Evolutionary conservation across 2,888 invertebrate species (phyloP).

Genomic region (Tetheella fluctuosa): DNA sequence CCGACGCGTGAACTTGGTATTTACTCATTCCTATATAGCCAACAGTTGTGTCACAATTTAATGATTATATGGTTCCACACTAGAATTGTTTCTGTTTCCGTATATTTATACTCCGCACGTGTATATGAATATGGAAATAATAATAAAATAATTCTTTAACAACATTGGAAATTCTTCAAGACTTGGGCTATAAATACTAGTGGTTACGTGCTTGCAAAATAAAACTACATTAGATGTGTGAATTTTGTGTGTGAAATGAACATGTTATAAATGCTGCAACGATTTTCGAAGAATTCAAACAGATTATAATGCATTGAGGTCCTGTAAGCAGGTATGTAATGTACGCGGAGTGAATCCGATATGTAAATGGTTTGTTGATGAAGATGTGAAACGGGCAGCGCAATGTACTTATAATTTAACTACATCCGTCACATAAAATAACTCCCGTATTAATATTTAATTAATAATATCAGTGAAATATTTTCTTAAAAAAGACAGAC

Average conservation of each 20-base stretch:
- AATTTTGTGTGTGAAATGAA: neutral
- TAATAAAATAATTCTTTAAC: conserved; percentile 9
- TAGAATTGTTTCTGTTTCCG: neutral
- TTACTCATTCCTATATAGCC: conserved; percentile 22
- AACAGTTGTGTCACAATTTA: neutral
- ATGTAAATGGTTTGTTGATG: conserved; percentile 6
- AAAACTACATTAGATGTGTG: conserved; percentile 7
- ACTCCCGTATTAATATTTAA: too few species aligned
- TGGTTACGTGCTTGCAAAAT: neutral
- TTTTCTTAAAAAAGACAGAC: too few species aligned
- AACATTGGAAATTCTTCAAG: conserved; percentile 10
- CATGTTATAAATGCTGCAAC: conserved; percentile 16
- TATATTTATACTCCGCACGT: conserved; percentile 9
- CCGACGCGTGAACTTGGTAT: conserved; percentile 43
- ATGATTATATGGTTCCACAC: neutral
- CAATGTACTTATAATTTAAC: too few species aligned
- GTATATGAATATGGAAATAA: conserved; percentile 15
- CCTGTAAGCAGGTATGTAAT: conserved; percentile 19
- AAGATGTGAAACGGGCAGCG: too few species aligned
- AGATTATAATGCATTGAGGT: conserved; percentile 25
- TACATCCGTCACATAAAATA: neutral
- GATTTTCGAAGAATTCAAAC: conserved; percentile 33
- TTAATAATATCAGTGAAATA: too few species aligned
- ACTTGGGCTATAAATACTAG: conserved; percentile 6
- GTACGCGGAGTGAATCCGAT: conserved; percentile 27